phyloP scores from a whole-genome alignment of 2,113 vertebrate species.

The Axis porcinus region DNA sequence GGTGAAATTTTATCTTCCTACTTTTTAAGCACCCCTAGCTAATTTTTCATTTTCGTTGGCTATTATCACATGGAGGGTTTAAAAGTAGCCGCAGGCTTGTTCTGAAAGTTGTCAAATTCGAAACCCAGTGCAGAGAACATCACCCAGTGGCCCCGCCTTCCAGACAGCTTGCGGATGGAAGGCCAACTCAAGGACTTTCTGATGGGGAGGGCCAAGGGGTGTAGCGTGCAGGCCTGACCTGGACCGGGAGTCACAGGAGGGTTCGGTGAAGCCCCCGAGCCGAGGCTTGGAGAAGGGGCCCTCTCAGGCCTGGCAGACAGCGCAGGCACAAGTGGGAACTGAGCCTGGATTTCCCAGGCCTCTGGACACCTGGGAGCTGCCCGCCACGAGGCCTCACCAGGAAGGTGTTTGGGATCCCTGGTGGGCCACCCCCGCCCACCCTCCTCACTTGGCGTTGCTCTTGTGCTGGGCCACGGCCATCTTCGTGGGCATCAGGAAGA shows the following conservation, averaged over 20 bases:
- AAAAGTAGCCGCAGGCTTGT: not conserved
- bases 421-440: not conserved
- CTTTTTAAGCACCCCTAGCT: not conserved
- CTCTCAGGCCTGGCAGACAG: not conserved
- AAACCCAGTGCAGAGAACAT: accelerated
- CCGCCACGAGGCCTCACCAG: accelerated
- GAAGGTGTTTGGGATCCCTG: accelerated
- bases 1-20: not conserved
- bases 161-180: accelerated
- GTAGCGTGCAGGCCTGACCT: accelerated
- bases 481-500: conserved; percentile 91
- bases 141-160: accelerated
- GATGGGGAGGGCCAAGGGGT: not conserved
- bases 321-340: not conserved
- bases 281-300: not conserved
- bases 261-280: not conserved
- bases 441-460: conserved; percentile 85
- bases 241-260: not conserved
- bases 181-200: too few species aligned
- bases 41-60: not conserved
- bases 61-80: not conserved
- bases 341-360: too few species aligned
- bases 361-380: not conserved
- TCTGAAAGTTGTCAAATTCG: not conserved
- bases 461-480: conserved; percentile 85